Evolutionary conservation across 2,113 vertebrate genomes (phyloP), one percentile per base, ranked within the genome.

Genomic region (Thamnaconus septentrionalis): DNA sequence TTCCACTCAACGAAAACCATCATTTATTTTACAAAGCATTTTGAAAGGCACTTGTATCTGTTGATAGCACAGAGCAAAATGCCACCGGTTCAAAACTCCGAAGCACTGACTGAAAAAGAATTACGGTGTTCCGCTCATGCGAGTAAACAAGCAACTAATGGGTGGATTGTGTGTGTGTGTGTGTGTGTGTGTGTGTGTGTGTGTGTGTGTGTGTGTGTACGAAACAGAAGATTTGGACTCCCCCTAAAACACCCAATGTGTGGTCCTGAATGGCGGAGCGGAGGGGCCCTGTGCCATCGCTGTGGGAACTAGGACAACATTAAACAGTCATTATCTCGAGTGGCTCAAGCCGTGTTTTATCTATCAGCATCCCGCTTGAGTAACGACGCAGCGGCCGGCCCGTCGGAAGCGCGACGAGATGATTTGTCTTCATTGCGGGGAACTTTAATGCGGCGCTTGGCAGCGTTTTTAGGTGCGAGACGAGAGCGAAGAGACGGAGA

Each of bases 251-350:
- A 64, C 46, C 73, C 56, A 78, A 71, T 83, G 86, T 87, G 86
- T 83, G 80, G 76, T 69, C 69, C 61, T 75, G 82, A 82, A 76
- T 65, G 75, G 59, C 74, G 49, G 50, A 52, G 72, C 43, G 44
- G 18, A 65, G 69, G 66, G 59, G 73, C 66, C 18, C 76, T 68
- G 73, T 66, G 66, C 62, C 61, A 71, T 75, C 7, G 64, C 81
- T 77, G 84, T 89, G 90, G 86, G 88, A 90, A 91, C 81, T 71
- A 73, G 77, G 70, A 56, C 77, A 75, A 75, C 77, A 79, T 88
- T 87, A 88, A 88, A 88, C 76, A 87, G 78, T 85, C 74, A 87
- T 91, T 89, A 87, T 78, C 87, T 82, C 4, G 1, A 67, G 73
- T 64, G 69, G 69, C 66, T 81, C 76, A 75, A 62, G 58, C 79